These are phyloP conservation scores for Hippocampus guttulatus DNA, from an alignment of 2,113 vertebrate genomes.

Conservation along the genomic window DNA sequence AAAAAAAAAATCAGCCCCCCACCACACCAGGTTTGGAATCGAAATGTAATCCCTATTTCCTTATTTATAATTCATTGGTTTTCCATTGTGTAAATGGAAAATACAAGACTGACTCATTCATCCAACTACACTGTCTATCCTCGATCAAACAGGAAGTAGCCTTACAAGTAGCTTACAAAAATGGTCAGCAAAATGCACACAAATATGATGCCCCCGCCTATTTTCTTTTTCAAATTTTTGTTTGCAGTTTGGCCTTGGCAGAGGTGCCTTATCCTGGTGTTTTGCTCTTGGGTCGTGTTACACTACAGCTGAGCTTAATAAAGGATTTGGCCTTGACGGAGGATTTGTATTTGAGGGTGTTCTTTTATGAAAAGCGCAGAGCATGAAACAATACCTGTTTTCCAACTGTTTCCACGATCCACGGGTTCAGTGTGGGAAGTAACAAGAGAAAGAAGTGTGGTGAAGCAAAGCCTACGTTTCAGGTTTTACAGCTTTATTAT, in stretches of 20 bases:
- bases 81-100: neutral
- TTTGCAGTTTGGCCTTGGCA: slow-evolving; percentile 1
- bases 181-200: neutral
- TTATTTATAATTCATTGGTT: neutral
- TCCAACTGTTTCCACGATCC: neutral
- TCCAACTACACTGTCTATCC: neutral
- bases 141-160: neutral
- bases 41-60: neutral
- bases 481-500: neutral
- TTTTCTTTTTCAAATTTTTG: neutral
- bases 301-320: neutral
- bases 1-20: no score
- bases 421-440: neutral
- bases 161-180: neutral
- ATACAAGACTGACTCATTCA: neutral
- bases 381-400: slow-evolving; percentile 1
- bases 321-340: neutral
- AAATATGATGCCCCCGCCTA: neutral
- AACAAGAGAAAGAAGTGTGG: neutral
- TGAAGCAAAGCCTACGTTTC: neutral
- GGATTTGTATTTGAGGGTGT: neutral
- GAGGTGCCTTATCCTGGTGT: neutral
- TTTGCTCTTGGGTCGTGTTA: neutral
- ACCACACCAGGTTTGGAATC: neutral
- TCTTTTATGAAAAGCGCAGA: slow-evolving; percentile 1